Base-by-base conservation (phyloP, 2,888 invertebrate genomes). In the Cremastinae sp. region DNA sequence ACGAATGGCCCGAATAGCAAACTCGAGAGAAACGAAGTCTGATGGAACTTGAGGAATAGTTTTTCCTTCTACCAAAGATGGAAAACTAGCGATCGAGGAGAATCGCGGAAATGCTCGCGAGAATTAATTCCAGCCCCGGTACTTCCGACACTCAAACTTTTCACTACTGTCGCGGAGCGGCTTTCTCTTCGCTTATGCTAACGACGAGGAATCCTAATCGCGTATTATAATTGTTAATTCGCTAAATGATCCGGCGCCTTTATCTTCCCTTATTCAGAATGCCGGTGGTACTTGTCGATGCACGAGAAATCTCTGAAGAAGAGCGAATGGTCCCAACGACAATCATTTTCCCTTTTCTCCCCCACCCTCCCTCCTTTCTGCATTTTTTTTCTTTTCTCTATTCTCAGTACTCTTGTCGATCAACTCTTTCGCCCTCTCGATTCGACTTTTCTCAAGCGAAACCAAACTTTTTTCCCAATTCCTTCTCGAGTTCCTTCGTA, bases 171-270 rank as follows among this genome's bases (percentile, higher is more conserved):
- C 59, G 45, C 49, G 16, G 9, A 47, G 72, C 82, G 83, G 83
- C 58, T 58, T 28, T 41, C 58, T 59, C 41, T 39, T 49, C 83
- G 81, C 83, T 87, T 87, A 88, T 86, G 87, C 84, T 86, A 88
- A 88, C 83, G 79, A 79, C 68, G 81, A 71, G 77, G 82, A 86
- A 86, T 87, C 83, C 84, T 85, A 88, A 86, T 86, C 82, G 72
- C 77, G 78, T 80, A 89, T 88, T 89, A 88, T 86, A 88, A 88
- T 88, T 88, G 87, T 88, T 88, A 89, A 89, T 88, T 87, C 85
- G 83, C 83, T 85, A 85, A 88, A 88, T 86, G 87, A 87, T 85
- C 85, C 85, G 79, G 72, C 74, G 74, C 65, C 79, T 75, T 76
- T 71, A 69, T 77, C 72, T 78, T 75, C 73, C 74, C 61, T 64